Evolutionary conservation across 2,888 invertebrate genomes (phyloP), one percentile per base, ranked within the genome.

Genomic region (Ephialtes manifestator): DNA sequence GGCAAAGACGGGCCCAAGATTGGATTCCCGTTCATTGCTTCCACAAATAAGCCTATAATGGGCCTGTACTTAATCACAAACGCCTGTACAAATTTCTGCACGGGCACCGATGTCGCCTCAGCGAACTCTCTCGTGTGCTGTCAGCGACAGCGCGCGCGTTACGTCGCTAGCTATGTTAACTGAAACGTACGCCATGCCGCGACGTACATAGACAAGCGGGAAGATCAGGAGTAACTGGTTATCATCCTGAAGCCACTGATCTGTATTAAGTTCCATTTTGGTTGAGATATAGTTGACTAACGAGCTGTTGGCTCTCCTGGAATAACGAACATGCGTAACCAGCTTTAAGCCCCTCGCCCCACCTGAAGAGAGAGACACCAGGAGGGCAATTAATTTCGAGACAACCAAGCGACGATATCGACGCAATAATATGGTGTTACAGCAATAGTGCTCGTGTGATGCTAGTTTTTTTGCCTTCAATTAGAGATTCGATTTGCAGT

Each of bases 141-240:
- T 15, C 48, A 13, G 53, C 20, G 48, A 0, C n/a, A 3, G n/a
- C 13, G n/a, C 48, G n/a, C 48, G 15, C 48, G n/a, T 48, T 48
- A 48, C 48, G 51, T 18, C n/a, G 51, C n/a, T n/a, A 18, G 51
- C 5, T 18, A 18, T 18, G 1, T 10, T 18, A 18, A 18, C 51
- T 18, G 51, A 51, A 18, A n/a, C 51, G 51, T 51, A 18, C 20
- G 51, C 43, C 31, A 28, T n/a, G 51, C 43, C 31, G 18, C 24
- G 71, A 63, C 71, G 71, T 53, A 77, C 53, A 71, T 77, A 51
- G 76, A 55, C 70, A 82, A 82, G 55, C 71, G 76, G 71, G 81
- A 77, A 76, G 70, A 76, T 82, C 76, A 48, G n/a, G 51, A 77
- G 70, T 77, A 71, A 76, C 70, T 76, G 76, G 81, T 76, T 65